Evolutionary conservation across 2,888 invertebrate genomes (phyloP).

Genomic region (Philhelius pedissequus): DNA sequence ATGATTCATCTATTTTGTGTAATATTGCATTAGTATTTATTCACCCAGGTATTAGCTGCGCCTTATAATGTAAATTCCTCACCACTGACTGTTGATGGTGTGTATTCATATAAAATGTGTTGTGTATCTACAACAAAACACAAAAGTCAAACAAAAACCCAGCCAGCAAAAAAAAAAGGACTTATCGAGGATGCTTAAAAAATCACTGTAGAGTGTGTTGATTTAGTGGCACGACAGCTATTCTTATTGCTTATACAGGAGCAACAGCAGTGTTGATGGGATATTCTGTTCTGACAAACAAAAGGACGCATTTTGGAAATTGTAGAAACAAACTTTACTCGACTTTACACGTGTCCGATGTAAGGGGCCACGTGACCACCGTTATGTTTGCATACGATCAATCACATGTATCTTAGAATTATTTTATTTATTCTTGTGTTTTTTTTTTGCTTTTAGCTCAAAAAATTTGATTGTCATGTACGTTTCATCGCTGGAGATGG

Average conservation of each 20-base stretch:
- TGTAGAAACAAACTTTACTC: constrained; percentile 67
- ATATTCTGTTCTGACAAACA: constrained; percentile 44
- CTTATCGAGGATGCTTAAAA: constrained; percentile 49
- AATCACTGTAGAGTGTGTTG: constrained; percentile 61
- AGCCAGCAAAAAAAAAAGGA: constrained; percentile 16
- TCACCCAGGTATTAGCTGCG: constrained; percentile 55
- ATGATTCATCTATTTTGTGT: constrained; percentile 45
- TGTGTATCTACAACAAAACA: constrained; percentile 35
- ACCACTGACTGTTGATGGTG: constrained; percentile 11
- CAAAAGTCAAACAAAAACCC: constrained; percentile 63
- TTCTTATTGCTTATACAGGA: too few species aligned
- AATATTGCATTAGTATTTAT: too few species aligned
- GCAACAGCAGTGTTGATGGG: constrained; percentile 52
- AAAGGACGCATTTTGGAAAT: constrained; percentile 67
- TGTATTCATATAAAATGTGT: background rate
- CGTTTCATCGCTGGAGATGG: constrained; percentile 56
- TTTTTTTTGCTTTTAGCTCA: background rate
- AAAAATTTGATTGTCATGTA: constrained; percentile 59
- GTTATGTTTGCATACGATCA: constrained; percentile 79
- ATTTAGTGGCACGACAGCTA: constrained; percentile 49
- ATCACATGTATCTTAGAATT: constrained; percentile 69
- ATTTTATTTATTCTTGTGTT: constrained; percentile 22
- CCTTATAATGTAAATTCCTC: constrained; percentile 49
- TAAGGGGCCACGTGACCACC: constrained; percentile 77
- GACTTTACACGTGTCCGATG: constrained; percentile 76